Evolutionary conservation across 1,140 invertebrate species (phyloP), one percentile per base, ranked within the genome.

Genomic region (Paracyclopina nana): DNA sequence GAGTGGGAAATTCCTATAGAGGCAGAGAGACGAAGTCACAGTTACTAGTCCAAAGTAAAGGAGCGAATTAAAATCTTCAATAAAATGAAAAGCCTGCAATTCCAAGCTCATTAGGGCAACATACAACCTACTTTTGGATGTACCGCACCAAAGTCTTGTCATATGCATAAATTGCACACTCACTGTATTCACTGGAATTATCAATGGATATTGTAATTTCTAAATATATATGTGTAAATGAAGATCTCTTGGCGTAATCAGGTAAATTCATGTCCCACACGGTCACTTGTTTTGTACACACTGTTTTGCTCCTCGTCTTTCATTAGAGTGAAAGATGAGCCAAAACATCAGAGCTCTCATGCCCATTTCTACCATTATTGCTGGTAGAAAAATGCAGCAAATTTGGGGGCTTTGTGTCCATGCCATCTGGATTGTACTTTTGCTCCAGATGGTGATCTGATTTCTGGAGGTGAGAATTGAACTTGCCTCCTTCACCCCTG

Each of bases 401-500:
- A n/a, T n/a, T n/a, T n/a, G n/a, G n/a, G n/a, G n/a, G n/a, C n/a
- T n/a, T n/a, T n/a, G n/a, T n/a, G n/a, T n/a, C n/a, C n/a, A n/a
- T n/a, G n/a, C n/a, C n/a, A n/a, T n/a, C n/a, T n/a, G n/a, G n/a
- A n/a, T n/a, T n/a, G n/a, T n/a, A n/a, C n/a, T n/a, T n/a, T n/a
- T n/a, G n/a, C n/a, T n/a, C n/a, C n/a, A n/a, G n/a, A n/a, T n/a
- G n/a, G n/a, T n/a, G n/a, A n/a, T n/a, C n/a, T n/a, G n/a, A n/a
- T n/a, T n/a, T n/a, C n/a, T n/a, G n/a, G n/a, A n/a, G n/a, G 45
- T 52, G 51, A 9, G 84, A 83, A 63, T 88, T 82, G 60, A 98
- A 98, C 51, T 92, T 71, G 1, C 94, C 94, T 43, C 92, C 94
- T 68, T 92, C 87, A 5, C 92, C 92, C 51, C 94, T 70, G 58